Percentiles rank a stretch among this genome's conserved stretches.
phyloP scores from a whole-genome alignment of 2,888 invertebrate genomes.

The Brachynemurus nebulosus region DNA sequence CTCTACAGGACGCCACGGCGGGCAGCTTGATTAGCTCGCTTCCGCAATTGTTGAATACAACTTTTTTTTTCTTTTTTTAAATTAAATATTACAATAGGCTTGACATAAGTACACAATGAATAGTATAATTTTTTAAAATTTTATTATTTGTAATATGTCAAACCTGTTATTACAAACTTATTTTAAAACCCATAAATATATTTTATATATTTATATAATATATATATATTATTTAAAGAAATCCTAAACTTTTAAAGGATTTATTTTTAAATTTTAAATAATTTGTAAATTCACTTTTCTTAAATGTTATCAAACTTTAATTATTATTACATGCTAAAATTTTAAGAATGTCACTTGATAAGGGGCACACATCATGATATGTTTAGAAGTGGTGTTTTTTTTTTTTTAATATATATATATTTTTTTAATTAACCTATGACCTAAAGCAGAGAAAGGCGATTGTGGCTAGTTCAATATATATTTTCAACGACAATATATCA shows the following conservation, averaged over 20 bases:
- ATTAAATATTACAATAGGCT: constrained; percentile 2
- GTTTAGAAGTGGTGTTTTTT: constrained; percentile 62
- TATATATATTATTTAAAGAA: constrained; percentile 6
- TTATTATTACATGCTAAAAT: constrained; percentile 33
- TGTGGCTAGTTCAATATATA: constrained; percentile 31
- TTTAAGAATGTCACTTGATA: constrained; percentile 45
- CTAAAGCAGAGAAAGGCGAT: constrained; percentile 40
- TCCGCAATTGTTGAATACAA: constrained; percentile 6
- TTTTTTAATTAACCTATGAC: constrained; percentile 29
- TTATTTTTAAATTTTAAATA: constrained; percentile 8
- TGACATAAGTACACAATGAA: constrained; percentile 7
- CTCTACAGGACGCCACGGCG: constrained; percentile 11
- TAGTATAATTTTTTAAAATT: neutral
- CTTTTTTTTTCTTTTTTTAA: neutral
- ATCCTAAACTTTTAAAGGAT: constrained; percentile 9
- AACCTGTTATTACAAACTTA: constrained; percentile 8
- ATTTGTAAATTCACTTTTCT: constrained; percentile 32
- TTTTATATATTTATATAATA: neutral
- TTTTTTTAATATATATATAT: constrained; percentile 40
- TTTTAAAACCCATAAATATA: constrained; percentile 9
- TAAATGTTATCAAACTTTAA: constrained; percentile 35
- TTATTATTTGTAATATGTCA: constrained; percentile 2
- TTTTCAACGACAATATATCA: constrained; percentile 25
- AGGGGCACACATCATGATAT: constrained; percentile 70
- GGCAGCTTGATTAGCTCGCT: constrained; percentile 4